These are phyloP conservation scores for Onychomys leucogaster DNA, from an alignment of 2,797 vertebrate genomes.

Conservation along the genomic window DNA sequence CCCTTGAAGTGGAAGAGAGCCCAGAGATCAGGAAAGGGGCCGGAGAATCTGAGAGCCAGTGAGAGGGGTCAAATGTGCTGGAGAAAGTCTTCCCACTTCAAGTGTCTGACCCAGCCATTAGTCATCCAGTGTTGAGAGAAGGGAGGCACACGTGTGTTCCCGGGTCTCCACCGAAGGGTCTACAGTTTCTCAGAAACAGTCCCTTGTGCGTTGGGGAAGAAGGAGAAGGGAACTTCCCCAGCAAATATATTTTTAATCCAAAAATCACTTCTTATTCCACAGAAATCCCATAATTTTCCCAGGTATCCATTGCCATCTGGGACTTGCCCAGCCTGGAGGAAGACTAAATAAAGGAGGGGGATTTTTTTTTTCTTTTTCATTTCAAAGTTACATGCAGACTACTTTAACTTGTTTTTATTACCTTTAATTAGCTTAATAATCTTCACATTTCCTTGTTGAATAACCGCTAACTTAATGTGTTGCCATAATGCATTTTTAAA, in stretches of 20 bases:
- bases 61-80: constrained; percentile 30
- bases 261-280: constrained; percentile 50
- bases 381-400: constrained; percentile 78
- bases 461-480: constrained; percentile 88
- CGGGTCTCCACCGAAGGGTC: not conserved
- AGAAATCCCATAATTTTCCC: constrained; percentile 69
- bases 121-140: not conserved
- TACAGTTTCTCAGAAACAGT: constrained; percentile 57
- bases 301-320: constrained; percentile 66
- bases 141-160: not conserved
- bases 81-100: constrained; percentile 66
- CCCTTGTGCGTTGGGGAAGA: not conserved
- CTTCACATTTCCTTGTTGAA: constrained; percentile 89
- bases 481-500: constrained; percentile 88
- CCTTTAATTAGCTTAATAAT: constrained; percentile 88
- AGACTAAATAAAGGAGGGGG: constrained; percentile 52
- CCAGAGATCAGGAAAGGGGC: not conserved
- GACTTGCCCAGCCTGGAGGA: constrained; percentile 74
- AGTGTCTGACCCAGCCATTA: constrained; percentile 50
- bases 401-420: constrained; percentile 85
- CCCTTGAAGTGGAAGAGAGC: constrained; percentile 9
- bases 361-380: constrained; percentile 71
- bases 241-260: constrained; percentile 75
- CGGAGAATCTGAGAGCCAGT: constrained; percentile 8
- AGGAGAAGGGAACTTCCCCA: constrained; percentile 37